Evolutionary conservation across 2,888 invertebrate genomes (phyloP), one percentile per base, ranked within the genome.

Genomic region (Iphiclides podalirius): DNA sequence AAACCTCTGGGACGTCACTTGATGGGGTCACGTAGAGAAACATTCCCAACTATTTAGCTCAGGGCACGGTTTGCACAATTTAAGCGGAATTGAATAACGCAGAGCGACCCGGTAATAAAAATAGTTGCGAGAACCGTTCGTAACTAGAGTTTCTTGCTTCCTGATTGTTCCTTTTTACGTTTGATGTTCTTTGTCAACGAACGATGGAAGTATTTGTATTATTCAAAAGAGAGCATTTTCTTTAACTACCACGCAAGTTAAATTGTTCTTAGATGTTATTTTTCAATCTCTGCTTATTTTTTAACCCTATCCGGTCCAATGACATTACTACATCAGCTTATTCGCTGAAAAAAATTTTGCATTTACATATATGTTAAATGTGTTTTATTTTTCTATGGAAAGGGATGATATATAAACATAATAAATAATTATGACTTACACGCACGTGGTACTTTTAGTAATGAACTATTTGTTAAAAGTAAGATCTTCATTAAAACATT

Each of bases 1-100:
- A 55, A 58, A 60, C 76, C 72, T 64, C 42, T 54, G 72, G 70
- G 72, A 70, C 63, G 53, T 58, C 64, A 60, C 61, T 67, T 75
- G 77, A 79, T 79, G 82, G 79, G 79, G 72, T 82, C 85, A 86
- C 86, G 86, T 85, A 75, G 68, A 52, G 63, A 74, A 83, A 79
- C 67, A 82, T 83, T 79, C 66, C 67, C 71, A 72, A 50, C 79
- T 83, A 81, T 84, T 86, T 86, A 84, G 74, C 68, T 58, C 66
- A 72, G 72, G 68, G 70, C 68, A 54, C 67, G 65, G 65, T 64
- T 65, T 61, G 63, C 62, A 66, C 64, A 71, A 73, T 73, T 76
- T 71, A 61, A 66, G 60, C 67, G 59, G 61, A 76, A 79, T 69
- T 68, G 64, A 70, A 72, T 70, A 35, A 45, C 34, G 28, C 20